Evolutionary conservation across 2,797 vertebrate species (phyloP).

Genomic region (Acomys russatus): DNA sequence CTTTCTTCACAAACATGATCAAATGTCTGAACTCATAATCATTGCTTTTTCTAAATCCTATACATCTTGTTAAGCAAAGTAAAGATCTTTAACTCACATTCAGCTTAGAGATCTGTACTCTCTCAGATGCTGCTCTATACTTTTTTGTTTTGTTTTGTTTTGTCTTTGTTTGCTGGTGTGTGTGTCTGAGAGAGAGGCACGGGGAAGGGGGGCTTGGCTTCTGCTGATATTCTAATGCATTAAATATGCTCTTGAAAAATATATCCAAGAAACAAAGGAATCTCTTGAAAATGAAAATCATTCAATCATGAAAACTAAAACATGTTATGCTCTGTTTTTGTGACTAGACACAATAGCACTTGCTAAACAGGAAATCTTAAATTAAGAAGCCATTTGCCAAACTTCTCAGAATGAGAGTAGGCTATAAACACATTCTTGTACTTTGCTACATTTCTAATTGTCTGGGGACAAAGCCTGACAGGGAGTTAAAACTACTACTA

Average conservation of each 20-base stretch:
- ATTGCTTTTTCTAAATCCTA: not conserved
- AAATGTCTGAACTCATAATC: not conserved
- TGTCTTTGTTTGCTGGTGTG: too few species aligned
- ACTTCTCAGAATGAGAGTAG: not conserved
- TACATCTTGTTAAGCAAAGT: not conserved
- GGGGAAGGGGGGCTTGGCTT: too few species aligned
- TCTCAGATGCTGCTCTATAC: not conserved
- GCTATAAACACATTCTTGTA: not conserved
- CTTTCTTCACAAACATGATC: conserved; percentile 1
- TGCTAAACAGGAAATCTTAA: not conserved
- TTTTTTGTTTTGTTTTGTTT: too few species aligned
- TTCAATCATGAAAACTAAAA: not conserved
- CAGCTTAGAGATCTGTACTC: not conserved
- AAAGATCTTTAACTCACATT: not conserved
- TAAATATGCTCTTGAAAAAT: conserved; percentile 1
- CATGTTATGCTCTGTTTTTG: not conserved
- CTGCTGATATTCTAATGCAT: conserved; percentile 7
- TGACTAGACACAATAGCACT: not conserved
- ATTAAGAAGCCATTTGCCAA: not conserved
- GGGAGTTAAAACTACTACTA: not conserved
- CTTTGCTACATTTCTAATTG: not conserved
- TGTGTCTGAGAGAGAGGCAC: too few species aligned
- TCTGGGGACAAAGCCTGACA: not conserved
- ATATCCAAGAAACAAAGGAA: not conserved
- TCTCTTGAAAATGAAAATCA: not conserved